Evolutionary conservation across 1,140 invertebrate genomes (phyloP), one percentile per base, ranked within the genome.

Genomic region (Sycophila sp.): DNA sequence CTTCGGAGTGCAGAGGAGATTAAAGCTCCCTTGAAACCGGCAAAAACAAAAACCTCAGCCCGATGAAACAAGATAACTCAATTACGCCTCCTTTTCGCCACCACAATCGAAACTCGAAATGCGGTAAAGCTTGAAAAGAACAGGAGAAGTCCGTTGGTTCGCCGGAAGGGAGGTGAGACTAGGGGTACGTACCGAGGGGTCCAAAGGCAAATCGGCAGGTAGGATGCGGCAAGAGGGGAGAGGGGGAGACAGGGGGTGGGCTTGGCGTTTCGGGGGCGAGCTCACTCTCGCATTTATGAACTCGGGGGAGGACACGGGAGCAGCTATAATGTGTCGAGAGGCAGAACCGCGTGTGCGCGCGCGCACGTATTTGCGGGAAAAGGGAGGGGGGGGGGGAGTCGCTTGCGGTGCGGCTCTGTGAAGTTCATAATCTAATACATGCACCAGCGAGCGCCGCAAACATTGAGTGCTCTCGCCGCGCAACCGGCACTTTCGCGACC

Each of bases 341-440:
- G 28, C 22, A 55, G 51, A 28, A n/a, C n/a, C n/a, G n/a, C 22
- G 8, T 5, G 22, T n/a, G 4, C 3, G 26, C 8, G n/a, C 13
- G 24, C 24, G 1, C 0, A 19, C 30, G 15, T 19, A 55, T 19
- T 4, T 32, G 28, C 0, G 0, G 2, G 8, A 6, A 17, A n/a
- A 22, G 59, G 17, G 11, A 6, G 38, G 4, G 22, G 17, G 6
- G 32, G 3, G 2, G 15, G 7, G 38, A n/a, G n/a, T 53, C 73
- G 69, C 72, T n/a, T 76, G 74, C 75, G 73, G 76, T 74, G 79
- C 77, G 72, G 81, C 75, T 80, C 79, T 82, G 78, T 81, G 80
- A 84, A 84, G 81, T 85, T 85, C 78, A 84, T 85, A 85, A 85
- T 85, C 81, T 80, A 85, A 85, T 85, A 82, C 78, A 76, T 77